Base-by-base conservation (phyloP, 2,888 invertebrate species). In the Terebella lapidaria region DNA sequence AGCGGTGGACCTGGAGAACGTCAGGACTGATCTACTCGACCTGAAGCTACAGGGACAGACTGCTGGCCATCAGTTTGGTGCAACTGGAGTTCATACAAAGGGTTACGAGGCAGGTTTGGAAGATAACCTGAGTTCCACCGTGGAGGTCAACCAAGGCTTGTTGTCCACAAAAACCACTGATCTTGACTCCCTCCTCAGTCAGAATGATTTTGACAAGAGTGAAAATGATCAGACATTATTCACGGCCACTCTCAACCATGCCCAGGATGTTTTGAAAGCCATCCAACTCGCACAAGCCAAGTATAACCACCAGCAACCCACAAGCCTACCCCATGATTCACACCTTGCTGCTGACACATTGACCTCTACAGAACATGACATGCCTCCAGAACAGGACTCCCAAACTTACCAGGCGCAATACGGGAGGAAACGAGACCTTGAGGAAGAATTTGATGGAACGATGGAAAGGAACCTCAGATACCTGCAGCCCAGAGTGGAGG, bases 181-280 rank as follows among this genome's bases (percentile, higher is more conserved):
- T n/a, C 15, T 49, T 49, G 49, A 24, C 15, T 10, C n/a, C 5
- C 5, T 10, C 5, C 5, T 22, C 2, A 54, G 25, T 20, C 28
- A 20, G 25, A 18, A 4, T 10, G 46, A 15, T n/a, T n/a, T n/a
- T n/a, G 52, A 18, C 24, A 15, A 3, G 5, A 18, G 22, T 22
- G 57, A 49, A 4, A 22, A 51, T 5, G 52, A 51, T 15, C 10
- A 22, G 4, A 24, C 49, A 10, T 5, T 27, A 10, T 57, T 29
- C 30, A 28, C 51, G 1, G 29, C 20, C 22, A 27, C 57, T 4
- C 57, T 57, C 18, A 28, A 24, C 29, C n/a, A 57, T 5, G 57
- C 57, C 5, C 57, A 57, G 52, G n/a, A 28, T 15, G 15, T 57
- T 49, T 35, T 57, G 27, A n/a, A 57, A 25, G 29, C n/a, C 22